phyloP scores from a whole-genome alignment of 2,797 vertebrate species.

The Sebastes hubbsi region DNA sequence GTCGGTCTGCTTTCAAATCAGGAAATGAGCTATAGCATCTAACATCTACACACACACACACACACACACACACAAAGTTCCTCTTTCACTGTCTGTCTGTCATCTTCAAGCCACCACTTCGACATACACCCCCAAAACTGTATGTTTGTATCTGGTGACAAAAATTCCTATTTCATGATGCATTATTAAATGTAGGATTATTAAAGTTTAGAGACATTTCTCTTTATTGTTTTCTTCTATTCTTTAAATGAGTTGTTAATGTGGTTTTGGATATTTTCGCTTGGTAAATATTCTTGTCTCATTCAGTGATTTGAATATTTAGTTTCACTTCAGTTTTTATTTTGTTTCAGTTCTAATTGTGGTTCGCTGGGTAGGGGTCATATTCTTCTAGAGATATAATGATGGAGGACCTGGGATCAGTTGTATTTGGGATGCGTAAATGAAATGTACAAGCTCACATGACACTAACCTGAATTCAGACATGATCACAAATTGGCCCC shows the following conservation, averaged over 20 bases:
- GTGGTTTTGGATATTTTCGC: not conserved
- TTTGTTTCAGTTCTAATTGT: not conserved
- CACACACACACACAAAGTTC: not conserved
- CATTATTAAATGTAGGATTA: not conserved
- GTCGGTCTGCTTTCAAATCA: slow-evolving; percentile 23
- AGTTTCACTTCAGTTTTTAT: slow-evolving; percentile 16
- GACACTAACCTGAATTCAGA: not conserved
- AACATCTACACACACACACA: not conserved
- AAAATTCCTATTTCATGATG: not conserved
- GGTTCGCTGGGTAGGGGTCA: not conserved
- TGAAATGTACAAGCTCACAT: not conserved
- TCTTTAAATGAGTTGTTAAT: not conserved
- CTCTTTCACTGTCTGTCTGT: slow-evolving; percentile 5
- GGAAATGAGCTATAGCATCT: slow-evolving; percentile 54
- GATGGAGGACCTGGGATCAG: not conserved
- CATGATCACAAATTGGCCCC: not conserved
- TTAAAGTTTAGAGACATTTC: not conserved
- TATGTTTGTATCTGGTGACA: not conserved
- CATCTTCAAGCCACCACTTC: not conserved
- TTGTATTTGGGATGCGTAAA: not conserved
- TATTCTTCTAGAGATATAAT: not conserved
- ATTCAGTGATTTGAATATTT: not conserved
- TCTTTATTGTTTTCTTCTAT: not conserved
- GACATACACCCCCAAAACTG: not conserved
- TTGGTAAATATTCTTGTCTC: not conserved